Percentiles rank a stretch among this genome's conserved stretches.
Conservation (phyloP, 2,888 invertebrate genomes). For the Drosophila mimica region DNA sequence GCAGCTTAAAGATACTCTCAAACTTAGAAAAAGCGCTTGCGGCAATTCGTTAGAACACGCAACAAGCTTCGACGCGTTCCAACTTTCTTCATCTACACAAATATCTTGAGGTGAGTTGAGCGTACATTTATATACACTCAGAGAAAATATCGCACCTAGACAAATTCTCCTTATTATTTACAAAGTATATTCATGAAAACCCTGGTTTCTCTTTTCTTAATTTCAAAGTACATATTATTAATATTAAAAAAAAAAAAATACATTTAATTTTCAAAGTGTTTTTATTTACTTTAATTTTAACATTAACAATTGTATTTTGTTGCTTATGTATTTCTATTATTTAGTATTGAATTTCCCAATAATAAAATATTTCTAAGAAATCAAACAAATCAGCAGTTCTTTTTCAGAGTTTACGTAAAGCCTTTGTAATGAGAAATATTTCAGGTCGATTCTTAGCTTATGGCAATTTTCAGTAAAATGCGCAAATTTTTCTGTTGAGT, state of each 20-base stretch:
- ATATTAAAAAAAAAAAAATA: too few species aligned
- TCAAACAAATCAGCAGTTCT: too few species aligned
- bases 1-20: background rate
- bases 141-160: background rate
- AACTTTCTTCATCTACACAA: conserved; percentile 15
- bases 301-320: too few species aligned
- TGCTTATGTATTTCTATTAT: too few species aligned
- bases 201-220: background rate
- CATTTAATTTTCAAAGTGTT: too few species aligned
- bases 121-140: background rate
- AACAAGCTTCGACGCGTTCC: conserved; percentile 59
- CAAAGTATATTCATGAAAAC: background rate
- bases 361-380: too few species aligned
- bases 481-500: background rate
- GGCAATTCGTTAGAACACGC: conserved; percentile 65
- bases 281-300: too few species aligned
- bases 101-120: conserved; percentile 37
- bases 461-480: background rate
- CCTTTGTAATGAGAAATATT: background rate
- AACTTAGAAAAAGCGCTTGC: conserved; percentile 31
- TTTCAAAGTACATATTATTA: background rate
- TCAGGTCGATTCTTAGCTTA: background rate
- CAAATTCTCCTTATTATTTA: background rate
- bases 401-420: too few species aligned
- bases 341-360: too few species aligned